Base-by-base conservation (phyloP, 1,140 invertebrate species). In the Oscheius sp. region DNA sequence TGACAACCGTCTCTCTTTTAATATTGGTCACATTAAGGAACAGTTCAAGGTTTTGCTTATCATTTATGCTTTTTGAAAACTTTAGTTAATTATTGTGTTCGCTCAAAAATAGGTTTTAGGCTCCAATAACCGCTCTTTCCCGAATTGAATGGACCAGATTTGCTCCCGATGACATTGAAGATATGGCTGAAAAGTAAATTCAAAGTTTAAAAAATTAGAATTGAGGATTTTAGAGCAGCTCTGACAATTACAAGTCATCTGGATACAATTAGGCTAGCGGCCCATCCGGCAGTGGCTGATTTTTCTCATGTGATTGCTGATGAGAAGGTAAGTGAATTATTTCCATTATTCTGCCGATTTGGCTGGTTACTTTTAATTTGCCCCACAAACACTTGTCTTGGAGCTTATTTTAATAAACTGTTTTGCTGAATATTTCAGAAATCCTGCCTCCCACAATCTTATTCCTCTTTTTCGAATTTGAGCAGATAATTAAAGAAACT, bases 241-340 rank as follows among this genome's bases (percentile, higher is more conserved):
- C 28, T 7, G 7, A 55, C 23, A 55, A 23, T 55, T 55, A 20
- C 49, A 15, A 23, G 15, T 26, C 49, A 55, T 20, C 28, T 55
- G 49, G 49, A 55, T 26, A 7, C 49, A 13, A 26, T 20, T 20
- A 55, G 28, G 23, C 23, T 55, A 4, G 15, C 23, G 15, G 15
- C 15, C 7, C 49, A 55, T 55, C 49, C 49, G 7, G 7, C 7
- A 55, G 23, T 55, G 4, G 23, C 28, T 7, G 49, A 55, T 13
- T 55, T 55, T 55, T 7, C 7, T 55, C 7, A 7, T 7, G 23
- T 23, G 7, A 55, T 55, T 26, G 49, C 49, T 4, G 49, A 55
- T 55, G 49, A 55, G 23, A 7, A 55, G 49, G 49, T 55, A 55
- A n/a, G n/a, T n/a, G n/a, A n/a, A n/a, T n/a, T n/a, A n/a, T n/a